Evolutionary conservation across 2,113 vertebrate species (phyloP), one percentile per base, ranked within the genome.

Genomic region (Thalassarche chlororhynchos): DNA sequence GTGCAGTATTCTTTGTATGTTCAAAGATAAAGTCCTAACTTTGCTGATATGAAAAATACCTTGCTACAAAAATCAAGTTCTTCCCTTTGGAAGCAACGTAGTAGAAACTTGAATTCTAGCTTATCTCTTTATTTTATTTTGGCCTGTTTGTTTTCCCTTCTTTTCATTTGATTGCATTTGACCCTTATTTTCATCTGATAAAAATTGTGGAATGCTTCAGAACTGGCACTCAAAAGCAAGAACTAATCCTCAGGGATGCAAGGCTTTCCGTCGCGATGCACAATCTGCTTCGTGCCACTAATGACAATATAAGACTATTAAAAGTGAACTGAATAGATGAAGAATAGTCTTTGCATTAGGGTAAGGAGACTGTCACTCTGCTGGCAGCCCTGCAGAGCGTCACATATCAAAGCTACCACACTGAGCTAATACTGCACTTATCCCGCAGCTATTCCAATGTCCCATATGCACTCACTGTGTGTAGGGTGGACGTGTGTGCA

Each of bases 361-460:
- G 87, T 68, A 82, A 85, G 82, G 61, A 97, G 95, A 52, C 95
- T 97, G 96, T 95, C 97, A 96, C 83, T 97, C 96, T 94, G 74
- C 93, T 97, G 97, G 97, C 93, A 98, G 87, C 93, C 96, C 97
- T 90, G 95, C 87, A 6, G 96, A 96, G 84, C 92, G 19, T 94
- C 84, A 60, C 89, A 84, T 47, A 96, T 97, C 97, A 98, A 93
- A 98, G 92, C 93, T 87, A 96, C 95, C 97, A 97, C 93, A 93
- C 96, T 89, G 93, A 84, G 97, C 84, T 97, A 96, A 97, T 93
- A 90, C 87, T 96, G 81, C 95, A 93, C 88, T 98, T 98, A 96
- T 92, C 84, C 92, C n/a, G 28, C 87, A 96, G 96, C 82, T 93
- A 92, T 97, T 97, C 82, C 81, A 81, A 21, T 89, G 93, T 94